phyloP scores from a whole-genome alignment of 1,140 invertebrate genomes.

The Galendromus occidentalis region DNA sequence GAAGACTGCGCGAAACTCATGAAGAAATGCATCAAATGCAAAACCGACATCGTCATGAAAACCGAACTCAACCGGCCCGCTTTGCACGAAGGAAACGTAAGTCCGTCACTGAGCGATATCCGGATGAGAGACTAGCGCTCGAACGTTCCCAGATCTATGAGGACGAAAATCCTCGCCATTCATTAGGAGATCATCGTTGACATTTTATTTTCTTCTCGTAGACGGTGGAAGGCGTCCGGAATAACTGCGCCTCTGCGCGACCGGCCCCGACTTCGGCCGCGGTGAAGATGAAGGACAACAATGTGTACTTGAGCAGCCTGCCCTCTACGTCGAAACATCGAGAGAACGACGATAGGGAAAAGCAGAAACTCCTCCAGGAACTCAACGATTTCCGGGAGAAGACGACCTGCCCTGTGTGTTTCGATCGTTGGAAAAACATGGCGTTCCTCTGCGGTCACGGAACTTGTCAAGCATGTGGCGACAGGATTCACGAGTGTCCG shows the following conservation, averaged over 20 bases:
- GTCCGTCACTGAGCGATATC: conserved; percentile 33
- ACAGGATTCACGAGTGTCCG: conserved; percentile 85
- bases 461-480: conserved; percentile 92
- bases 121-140: conserved; percentile 13
- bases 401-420: conserved; percentile 93
- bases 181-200: neutral
- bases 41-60: conserved; percentile 54
- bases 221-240: conserved; percentile 12
- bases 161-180: neutral
- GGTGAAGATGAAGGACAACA: neutral
- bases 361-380: conserved; percentile 85
- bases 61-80: neutral
- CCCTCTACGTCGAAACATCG: neutral
- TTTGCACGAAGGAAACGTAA: neutral
- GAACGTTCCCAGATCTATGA: neutral
- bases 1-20: conserved; percentile 73
- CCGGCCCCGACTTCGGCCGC: conserved; percentile 18
- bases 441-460: conserved; percentile 94
- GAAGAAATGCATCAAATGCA: conserved; percentile 89
- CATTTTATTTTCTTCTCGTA: neutral
- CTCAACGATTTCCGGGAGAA: conserved; percentile 93
- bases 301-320: conserved; percentile 12
- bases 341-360: conserved; percentile 43
- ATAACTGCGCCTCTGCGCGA: conserved; percentile 18
- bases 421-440: conserved; percentile 94